Conservation (phyloP, 2,797 vertebrate genomes). For the Chloroceryle amazona region DNA sequence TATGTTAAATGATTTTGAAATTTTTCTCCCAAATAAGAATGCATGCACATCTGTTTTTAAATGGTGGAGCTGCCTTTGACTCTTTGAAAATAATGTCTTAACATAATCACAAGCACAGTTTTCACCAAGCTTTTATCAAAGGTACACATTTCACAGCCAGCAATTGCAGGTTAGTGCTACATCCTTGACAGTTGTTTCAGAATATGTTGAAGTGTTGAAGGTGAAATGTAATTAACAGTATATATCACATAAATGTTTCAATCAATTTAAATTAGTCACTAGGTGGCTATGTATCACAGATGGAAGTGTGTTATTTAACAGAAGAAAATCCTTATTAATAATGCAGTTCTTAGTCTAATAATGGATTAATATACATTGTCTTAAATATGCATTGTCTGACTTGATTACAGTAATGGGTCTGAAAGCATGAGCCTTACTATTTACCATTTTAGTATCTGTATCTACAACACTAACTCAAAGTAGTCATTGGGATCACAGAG, state of each 20-base stretch:
- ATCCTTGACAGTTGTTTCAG: slow-evolving; percentile 26
- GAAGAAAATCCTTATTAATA: slow-evolving; percentile 49
- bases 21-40: neutral
- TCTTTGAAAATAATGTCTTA: neutral
- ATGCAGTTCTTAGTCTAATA: slow-evolving; percentile 31
- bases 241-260: slow-evolving; percentile 41
- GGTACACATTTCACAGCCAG: neutral
- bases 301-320: slow-evolving; percentile 45
- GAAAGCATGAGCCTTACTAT: neutral
- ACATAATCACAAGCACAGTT: neutral
- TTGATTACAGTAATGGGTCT: neutral
- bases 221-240: slow-evolving; percentile 56
- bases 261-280: slow-evolving; percentile 68
- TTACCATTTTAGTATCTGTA: neutral
- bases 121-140: neutral
- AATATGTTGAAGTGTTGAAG: slow-evolving; percentile 30
- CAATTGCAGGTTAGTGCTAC: neutral
- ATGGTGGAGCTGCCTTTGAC: neutral
- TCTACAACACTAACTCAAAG: neutral
- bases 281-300: slow-evolving; percentile 47
- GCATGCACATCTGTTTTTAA: neutral
- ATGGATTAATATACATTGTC: slow-evolving; percentile 15
- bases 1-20: neutral
- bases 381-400: slow-evolving; percentile 1
- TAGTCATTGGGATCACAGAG: neutral